Conservation (phyloP, 2,797 vertebrate species). For the Sitta carolinensis region DNA sequence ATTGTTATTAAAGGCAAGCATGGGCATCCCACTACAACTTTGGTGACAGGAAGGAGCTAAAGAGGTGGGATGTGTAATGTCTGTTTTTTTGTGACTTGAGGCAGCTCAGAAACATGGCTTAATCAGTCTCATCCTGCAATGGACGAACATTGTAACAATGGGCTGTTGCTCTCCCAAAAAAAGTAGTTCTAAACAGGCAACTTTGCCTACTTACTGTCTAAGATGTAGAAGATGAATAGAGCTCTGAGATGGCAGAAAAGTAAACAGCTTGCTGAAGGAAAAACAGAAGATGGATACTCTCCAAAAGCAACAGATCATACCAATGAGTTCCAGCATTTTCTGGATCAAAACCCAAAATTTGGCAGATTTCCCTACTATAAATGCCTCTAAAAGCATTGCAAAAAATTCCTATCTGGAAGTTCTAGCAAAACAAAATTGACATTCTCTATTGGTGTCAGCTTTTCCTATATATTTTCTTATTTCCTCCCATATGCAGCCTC, state of each 20-base stretch:
- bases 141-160: neutral
- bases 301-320: neutral
- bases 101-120: neutral
- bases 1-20: neutral
- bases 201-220: neutral
- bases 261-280: neutral
- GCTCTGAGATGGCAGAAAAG: neutral
- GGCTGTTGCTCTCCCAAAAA: neutral
- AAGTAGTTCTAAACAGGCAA: neutral
- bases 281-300: neutral
- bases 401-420: neutral
- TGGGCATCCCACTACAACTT: neutral
- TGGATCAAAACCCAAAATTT: neutral
- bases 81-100: neutral
- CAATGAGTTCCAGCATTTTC: neutral
- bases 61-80: neutral
- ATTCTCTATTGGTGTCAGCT: accelerated
- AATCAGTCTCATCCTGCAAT: neutral
- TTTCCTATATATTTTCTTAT: neutral
- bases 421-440: neutral
- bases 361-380: neutral
- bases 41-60: neutral
- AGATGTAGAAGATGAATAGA: neutral
- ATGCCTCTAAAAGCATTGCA: neutral
- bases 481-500: neutral